Evolutionary conservation across 2,888 invertebrate genomes (phyloP), one percentile per base, ranked within the genome.

Genomic region (Apamea anceps): DNA sequence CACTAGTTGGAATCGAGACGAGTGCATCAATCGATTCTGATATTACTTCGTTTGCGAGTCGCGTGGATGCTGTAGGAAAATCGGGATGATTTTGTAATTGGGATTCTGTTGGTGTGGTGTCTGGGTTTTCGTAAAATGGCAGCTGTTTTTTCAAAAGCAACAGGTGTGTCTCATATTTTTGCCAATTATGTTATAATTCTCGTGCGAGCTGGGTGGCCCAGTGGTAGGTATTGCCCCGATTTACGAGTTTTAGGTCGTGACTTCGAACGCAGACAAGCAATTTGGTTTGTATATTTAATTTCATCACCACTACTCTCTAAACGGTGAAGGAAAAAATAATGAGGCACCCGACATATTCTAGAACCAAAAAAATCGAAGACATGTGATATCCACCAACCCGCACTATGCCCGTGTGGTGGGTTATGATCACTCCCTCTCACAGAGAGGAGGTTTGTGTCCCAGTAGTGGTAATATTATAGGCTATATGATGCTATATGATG

Each of bases 1-100:
- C 88, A 79, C 75, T 75, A 73, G 63, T 77, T 67, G 68, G 77
- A 77, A 80, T 81, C 82, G 84, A 89, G 81, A 76, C 37, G 78
- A 80, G 78, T 81, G 79, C 77, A 79, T 68, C 74, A 80, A 85
- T 84, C 86, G 86, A 83, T 80, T 70, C 51, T 48, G 65, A 66
- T 79, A 85, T 84, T 82, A 81, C 79, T 85, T 70, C 74, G 75
- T 80, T 77, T 73, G 67, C 45, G 51, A 70, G 54, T 71, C 57
- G 67, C 62, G 2, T 62, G 48, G 74, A 68, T 63, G 74, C 32
- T 37, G 37, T 48, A 60, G 37, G 37, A 73, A 65, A 75, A 66
- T 75, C 25, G 65, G 13, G 12, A 51, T 51, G 65, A 42, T 80
- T 66, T 57, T 51, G 66, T 81, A 42, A 80, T 74, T 82, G 82